These are phyloP conservation scores for Tuberolachnus salignus DNA, from an alignment of 2,888 invertebrate genomes.

Conservation along the genomic window DNA sequence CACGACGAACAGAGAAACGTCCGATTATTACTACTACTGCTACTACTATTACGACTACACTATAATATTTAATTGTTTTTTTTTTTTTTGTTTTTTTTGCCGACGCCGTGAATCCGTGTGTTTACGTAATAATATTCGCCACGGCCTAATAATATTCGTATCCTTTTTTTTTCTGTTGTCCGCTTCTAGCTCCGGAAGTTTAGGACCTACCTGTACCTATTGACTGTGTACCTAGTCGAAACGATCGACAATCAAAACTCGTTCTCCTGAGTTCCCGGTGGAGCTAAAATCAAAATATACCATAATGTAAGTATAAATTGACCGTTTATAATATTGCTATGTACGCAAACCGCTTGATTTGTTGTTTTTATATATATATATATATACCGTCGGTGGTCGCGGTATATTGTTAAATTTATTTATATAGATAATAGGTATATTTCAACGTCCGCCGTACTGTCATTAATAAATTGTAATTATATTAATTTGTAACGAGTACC, in stretches of 20 bases:
- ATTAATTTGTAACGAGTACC: too few species aligned
- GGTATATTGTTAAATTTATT: background rate
- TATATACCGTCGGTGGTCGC: background rate
- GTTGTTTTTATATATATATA: background rate
- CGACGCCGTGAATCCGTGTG: background rate
- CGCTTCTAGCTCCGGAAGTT: conserved; percentile 20
- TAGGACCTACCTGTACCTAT: background rate
- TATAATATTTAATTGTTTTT: too few species aligned
- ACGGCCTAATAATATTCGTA: background rate
- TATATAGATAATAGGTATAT: background rate
- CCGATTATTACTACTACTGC: too few species aligned
- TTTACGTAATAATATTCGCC: background rate
- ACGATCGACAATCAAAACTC: conserved; percentile 7
- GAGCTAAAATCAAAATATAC: conserved; percentile 52
- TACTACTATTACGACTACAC: too few species aligned
- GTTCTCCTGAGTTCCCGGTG: conserved; percentile 19
- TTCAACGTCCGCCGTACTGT: background rate
- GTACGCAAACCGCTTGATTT: too few species aligned
- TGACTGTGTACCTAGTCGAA: background rate
- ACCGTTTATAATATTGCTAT: background rate
- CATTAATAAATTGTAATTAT: too few species aligned
- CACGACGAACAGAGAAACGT: background rate
- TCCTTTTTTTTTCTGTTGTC: background rate
- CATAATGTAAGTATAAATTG: conserved; percentile 33
- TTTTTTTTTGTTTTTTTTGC: background rate